Evolutionary conservation across 2,888 invertebrate genomes (phyloP).

Genomic region (Teinopalpus imperialis): DNA sequence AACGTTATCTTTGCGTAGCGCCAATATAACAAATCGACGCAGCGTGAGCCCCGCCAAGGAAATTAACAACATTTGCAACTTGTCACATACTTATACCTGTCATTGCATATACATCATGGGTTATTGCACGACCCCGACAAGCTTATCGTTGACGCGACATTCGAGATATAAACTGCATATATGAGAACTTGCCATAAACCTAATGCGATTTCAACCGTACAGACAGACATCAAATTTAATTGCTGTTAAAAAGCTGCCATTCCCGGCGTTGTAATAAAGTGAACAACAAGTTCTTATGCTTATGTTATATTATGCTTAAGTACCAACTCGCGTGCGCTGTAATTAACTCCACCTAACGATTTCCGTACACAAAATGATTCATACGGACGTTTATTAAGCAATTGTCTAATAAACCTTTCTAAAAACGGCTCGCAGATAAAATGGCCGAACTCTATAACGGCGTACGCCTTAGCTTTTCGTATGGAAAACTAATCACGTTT

Average conservation of each 20-base stretch:
- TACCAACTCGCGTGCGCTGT: conserved; percentile 45
- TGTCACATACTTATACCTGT: conserved; percentile 36
- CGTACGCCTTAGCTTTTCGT: neutral
- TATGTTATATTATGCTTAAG: conserved; percentile 39
- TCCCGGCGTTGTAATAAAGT: conserved; percentile 17
- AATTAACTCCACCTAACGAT: conserved; percentile 36
- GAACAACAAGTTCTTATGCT: conserved; percentile 32
- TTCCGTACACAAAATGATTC: conserved; percentile 35
- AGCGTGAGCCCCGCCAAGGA: conserved; percentile 53
- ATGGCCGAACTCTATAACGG: conserved; percentile 10
- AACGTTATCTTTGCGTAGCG: conserved; percentile 39
- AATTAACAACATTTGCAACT: conserved; percentile 69
- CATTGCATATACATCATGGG: conserved; percentile 53
- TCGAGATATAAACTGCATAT: conserved; percentile 30
- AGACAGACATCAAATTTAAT: conserved; percentile 18
- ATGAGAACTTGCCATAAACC: conserved; percentile 27
- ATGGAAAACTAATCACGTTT: conserved; percentile 9
- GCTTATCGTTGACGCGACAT: conserved; percentile 34
- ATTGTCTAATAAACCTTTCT: conserved; percentile 30
- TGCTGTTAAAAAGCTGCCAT: conserved; percentile 20
- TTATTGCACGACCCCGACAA: conserved; percentile 42
- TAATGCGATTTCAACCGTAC: conserved; percentile 6
- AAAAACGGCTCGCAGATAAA: conserved; percentile 21
- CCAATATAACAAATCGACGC: conserved; percentile 41
- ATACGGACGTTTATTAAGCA: conserved; percentile 34